Base-by-base conservation (phyloP, 2,797 vertebrate genomes). In the Champsocephalus esox region DNA sequence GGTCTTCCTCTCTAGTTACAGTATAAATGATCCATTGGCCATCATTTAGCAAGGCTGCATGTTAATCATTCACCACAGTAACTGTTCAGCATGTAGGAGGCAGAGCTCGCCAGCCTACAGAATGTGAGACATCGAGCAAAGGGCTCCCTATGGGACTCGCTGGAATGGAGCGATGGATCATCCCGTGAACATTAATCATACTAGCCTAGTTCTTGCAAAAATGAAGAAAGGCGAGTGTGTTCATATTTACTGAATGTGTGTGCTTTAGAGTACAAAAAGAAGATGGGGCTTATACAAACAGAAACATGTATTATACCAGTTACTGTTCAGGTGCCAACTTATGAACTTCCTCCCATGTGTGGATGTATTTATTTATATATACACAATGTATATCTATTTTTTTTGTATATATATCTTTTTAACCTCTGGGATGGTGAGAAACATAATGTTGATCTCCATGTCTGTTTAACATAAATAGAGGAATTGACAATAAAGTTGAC, bases 51-150 rank as follows among this genome's bases (percentile, higher is more conserved):
- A 75, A 16, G 75, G 77, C 87, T 81, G 83, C 74, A 38, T 86
- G 85, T 87, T 92, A 92, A 93, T 93, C 92, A 90, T 92, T 90
- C 84, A 91, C 93, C 87, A 87, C 77, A 16, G 59, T 46, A 83
- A 81, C 66, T 68, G 60, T 79, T 84, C 46, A 66, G 77, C 54
- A 63, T 76, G 77, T 69, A 77, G 79, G 62, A 83, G 70, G 69
- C 70, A 77, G 74, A 73, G 81, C 70, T 46, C 50, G 76, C 75
- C 21, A 68, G 82, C 84, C 73, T 65, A 49, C 34, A 9, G 34
- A 7, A 38, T 82, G 75, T 72, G 83, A 88, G 85, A 78, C 76
- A 65, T 61, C 79, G 69, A 85, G 72, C 71, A 77, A 65, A 70
- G 81, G 64, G 65, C 64, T 83, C 77, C 89, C 89, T 10, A 1